Evolutionary conservation across 2,797 vertebrate genomes (phyloP).

Genomic region (Leptatherina wallacei): DNA sequence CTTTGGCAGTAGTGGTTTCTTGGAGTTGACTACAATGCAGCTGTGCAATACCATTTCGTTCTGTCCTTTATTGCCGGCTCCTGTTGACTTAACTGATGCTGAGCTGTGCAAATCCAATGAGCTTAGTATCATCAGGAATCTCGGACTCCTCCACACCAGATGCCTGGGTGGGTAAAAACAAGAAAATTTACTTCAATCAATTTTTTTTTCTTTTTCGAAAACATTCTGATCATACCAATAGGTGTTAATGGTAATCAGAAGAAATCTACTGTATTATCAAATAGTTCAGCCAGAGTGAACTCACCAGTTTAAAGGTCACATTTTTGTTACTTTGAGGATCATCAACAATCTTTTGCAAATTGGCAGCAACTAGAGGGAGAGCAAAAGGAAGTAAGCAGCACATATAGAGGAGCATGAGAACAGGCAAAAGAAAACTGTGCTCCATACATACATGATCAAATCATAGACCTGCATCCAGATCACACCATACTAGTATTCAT

Average conservation of each 20-base stretch:
- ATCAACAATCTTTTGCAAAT: constrained; percentile 98
- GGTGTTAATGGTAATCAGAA: not conserved
- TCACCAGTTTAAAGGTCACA: constrained; percentile 97
- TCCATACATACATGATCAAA: not conserved
- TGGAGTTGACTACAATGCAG: constrained; percentile 79
- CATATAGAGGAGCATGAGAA: too few relatives aligned
- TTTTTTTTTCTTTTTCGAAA: not conserved
- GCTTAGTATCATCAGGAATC: constrained; percentile 94
- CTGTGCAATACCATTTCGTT: constrained; percentile 73
- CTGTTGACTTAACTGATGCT: constrained; percentile 91
- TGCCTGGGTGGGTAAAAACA: constrained; percentile 80
- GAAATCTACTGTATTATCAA: not conserved
- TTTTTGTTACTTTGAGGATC: constrained; percentile 93
- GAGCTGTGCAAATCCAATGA: constrained; percentile 96
- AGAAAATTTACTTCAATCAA: not conserved
- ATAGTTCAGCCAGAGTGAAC: constrained; percentile 31
- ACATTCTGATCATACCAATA: not conserved
- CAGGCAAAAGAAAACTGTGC: too few relatives aligned
- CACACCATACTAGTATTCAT: not conserved
- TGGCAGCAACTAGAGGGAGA: constrained; percentile 91
- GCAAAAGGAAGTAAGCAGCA: constrained; percentile 22
- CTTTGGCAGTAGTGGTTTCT: constrained; percentile 95
- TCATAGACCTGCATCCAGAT: not conserved
- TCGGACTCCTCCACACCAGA: constrained; percentile 93
- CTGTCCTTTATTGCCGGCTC: constrained; percentile 63